Evolutionary conservation across 2,888 invertebrate genomes (phyloP), one percentile per base, ranked within the genome.

Genomic region (Eristalis pertinax): DNA sequence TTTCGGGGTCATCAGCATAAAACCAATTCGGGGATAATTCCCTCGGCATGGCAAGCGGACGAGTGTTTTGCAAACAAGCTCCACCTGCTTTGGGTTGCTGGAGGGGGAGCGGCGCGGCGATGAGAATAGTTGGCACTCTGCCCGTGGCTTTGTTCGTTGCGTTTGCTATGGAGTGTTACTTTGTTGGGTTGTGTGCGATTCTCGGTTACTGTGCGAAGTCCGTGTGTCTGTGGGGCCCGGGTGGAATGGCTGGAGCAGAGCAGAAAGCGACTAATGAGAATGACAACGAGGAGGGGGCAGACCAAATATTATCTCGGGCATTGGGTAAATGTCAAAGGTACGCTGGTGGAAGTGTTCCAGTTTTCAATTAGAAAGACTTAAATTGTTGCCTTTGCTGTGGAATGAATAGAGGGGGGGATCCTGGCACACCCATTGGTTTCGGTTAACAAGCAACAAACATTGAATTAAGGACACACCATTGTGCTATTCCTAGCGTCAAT

Each of bases 1-100:
- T 82, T 82, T 74, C 65, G 70, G 78, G 86, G 86, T 86, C 82
- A 81, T 67, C 74, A 74, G 56, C 65, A 75, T 78, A 86, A 63
- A 75, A 29, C 86, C 67, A 70, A 74, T 70, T 72, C 72, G 74
- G 67, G 78, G 75, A 78, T 62, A 78, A 62, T 73, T 50, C 50
- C 68, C n/a, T 24, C 11, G 22, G 38, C 60, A 50, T 19, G 50
- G 50, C 50, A 19, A 63, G 70, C 24, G 67, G 26, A 75, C 43
- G 75, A 64, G 81, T 73, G 43, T 35, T 79, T 19, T 32, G 64
- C 32, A 60, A 60, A 60, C 60, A 60, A 60, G 60, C 29, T 26
- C 29, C 26, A 62, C 26, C 26, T 62, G 62, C 62, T 62, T 3
- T 4, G 26, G 19, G 50, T 19, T 50, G 50, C 4, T 8, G 26